Evolutionary conservation across 2,113 vertebrate genomes (phyloP).

Genomic region (Oryzias celebensis): DNA sequence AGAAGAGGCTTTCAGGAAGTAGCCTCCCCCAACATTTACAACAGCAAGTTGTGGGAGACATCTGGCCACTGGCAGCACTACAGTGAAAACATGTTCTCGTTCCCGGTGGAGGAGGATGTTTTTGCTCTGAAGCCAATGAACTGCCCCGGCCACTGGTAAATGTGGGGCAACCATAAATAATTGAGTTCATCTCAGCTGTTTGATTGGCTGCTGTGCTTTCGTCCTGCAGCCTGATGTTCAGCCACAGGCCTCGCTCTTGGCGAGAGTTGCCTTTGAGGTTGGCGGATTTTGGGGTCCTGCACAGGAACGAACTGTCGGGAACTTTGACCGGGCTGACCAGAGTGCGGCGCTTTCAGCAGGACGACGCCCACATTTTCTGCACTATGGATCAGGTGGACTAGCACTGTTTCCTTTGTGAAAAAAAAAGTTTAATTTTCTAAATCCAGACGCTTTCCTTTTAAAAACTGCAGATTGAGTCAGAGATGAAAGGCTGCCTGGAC

Average conservation of each 20-base stretch:
- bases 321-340: constrained; percentile 87
- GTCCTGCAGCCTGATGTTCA: constrained; percentile 87
- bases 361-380: constrained; percentile 97
- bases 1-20: constrained; percentile 88
- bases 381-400: constrained; percentile 87
- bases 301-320: constrained; percentile 91
- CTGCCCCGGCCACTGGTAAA: constrained; percentile 94
- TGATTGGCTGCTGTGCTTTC: constrained; percentile 15
- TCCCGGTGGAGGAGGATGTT: constrained; percentile 87
- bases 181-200: not conserved
- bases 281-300: constrained; percentile 94
- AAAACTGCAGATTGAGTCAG: constrained; percentile 84
- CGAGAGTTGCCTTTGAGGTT: constrained; percentile 90
- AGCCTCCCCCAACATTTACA: constrained; percentile 90
- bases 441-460: too few species aligned
- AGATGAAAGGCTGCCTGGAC: constrained; percentile 90
- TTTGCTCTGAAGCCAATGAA: constrained; percentile 98
- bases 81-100: constrained; percentile 92
- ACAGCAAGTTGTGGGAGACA: constrained; percentile 90
- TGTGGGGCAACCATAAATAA: not conserved
- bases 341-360: constrained; percentile 93
- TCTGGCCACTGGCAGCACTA: constrained; percentile 96
- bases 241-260: constrained; percentile 92
- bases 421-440: too few species aligned
- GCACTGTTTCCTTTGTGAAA: not conserved